phyloP scores from a whole-genome alignment of 2,888 invertebrate genomes.

The Agonopterix subpropinquella region DNA sequence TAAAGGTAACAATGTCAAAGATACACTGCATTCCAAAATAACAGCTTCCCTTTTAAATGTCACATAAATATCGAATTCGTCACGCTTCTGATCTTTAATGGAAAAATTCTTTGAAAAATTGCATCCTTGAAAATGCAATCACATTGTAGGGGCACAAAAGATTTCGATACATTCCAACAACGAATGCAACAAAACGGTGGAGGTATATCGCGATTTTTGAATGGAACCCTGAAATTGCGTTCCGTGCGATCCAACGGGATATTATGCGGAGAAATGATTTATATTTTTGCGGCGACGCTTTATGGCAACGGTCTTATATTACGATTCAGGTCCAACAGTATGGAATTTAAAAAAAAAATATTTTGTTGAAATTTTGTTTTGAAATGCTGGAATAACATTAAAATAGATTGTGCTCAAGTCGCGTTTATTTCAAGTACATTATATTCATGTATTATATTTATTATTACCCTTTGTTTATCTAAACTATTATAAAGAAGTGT shows the following conservation, averaged over 20 bases:
- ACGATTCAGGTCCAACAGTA: slow-evolving; percentile 6
- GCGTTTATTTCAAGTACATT: too few species aligned
- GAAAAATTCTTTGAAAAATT: slow-evolving; percentile 41
- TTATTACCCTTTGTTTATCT: too few species aligned
- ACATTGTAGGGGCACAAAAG: slow-evolving; percentile 17
- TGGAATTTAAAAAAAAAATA: too few species aligned
- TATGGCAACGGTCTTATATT: slow-evolving; percentile 19
- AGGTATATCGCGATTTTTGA: slow-evolving; percentile 29
- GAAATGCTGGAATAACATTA: too few species aligned
- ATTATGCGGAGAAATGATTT: slow-evolving; percentile 39
- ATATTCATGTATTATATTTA: too few species aligned
- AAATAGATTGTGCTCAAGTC: too few species aligned
- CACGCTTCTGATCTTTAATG: slow-evolving; percentile 6
- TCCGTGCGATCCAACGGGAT: slow-evolving; percentile 21
- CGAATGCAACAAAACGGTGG: slow-evolving; percentile 16
- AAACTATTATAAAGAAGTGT: too few species aligned
- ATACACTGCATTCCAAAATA: too few species aligned
- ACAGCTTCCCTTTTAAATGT: too few species aligned
- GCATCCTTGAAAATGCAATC: slow-evolving; percentile 41
- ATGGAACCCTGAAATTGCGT: slow-evolving; percentile 7
- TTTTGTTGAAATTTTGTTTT: too few species aligned
- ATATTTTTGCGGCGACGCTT: slow-evolving; percentile 20
- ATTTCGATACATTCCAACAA: slow-evolving; percentile 19
- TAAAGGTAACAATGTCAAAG: too few species aligned
- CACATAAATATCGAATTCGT: slow-evolving; percentile 2